Evolutionary conservation across 2,888 invertebrate species (phyloP), one percentile per base, ranked within the genome.

Genomic region (Neoitamus cyanurus): DNA sequence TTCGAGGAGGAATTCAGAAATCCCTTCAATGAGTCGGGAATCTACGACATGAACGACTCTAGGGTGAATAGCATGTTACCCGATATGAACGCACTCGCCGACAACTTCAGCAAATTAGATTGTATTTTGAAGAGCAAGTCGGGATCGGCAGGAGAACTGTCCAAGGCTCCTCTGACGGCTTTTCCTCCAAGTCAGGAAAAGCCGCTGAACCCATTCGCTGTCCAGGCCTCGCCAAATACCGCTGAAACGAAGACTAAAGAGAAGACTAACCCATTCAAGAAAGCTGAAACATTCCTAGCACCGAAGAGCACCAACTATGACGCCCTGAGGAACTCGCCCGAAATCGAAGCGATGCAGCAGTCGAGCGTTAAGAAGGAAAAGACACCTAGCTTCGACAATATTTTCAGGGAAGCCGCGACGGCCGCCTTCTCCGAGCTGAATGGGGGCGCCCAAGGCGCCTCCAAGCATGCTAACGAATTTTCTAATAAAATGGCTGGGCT

Each of bases 361-460:
- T 28, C 37, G 11, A 78, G 9, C 28, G 72, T 80, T 7, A 70
- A 78, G 36, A 70, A 72, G 34, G 42, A 83, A 68, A 83, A 31
- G 48, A 77, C 70, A 4, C 69, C 70, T 34, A 77, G 83, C 68
- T 78, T 46, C 42, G 86, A 87, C 80, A 68, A 80, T 34, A 83
- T 86, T 36, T 87, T 87, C 73, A 84, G 84, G 70, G 87, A 87
- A 69, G 86, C 86, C 72, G 86, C 87, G 2, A 68, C 73, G 7
- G 86, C 86, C 30, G 86, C 86, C 36, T 87, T 87, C 80, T 85
- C 84, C 46, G 87, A 87, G 83, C 85, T 87, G 37, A 86, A 85
- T n/a, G 70, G 83, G 37, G 70, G 83, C n/a, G 36, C n/a, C n/a
- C 28, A 70, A 15, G 83, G 83, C 9, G 13, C 68, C 4, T 25